Percentiles rank a stretch among this genome's conserved stretches.
These are phyloP conservation scores for Procambarus virginalis DNA, from an alignment of 1,140 invertebrate genomes.

Conservation along the genomic window DNA sequence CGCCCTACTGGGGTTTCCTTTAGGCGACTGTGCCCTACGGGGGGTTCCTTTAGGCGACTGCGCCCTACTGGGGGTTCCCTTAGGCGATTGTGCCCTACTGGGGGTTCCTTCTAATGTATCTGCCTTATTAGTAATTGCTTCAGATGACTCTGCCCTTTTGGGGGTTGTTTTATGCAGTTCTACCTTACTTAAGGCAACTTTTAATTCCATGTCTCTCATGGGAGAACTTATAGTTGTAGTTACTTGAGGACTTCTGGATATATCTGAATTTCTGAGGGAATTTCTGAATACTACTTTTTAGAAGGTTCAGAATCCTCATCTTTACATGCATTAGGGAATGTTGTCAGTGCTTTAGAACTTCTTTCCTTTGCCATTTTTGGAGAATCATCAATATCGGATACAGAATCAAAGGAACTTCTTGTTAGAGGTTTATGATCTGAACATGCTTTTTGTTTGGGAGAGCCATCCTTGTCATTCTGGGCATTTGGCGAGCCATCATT, in stretches of 20 bases:
- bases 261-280: not conserved
- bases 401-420: not conserved
- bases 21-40: not conserved
- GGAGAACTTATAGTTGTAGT: constrained; percentile 3
- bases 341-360: not conserved
- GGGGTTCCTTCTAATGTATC: not conserved
- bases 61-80: not conserved
- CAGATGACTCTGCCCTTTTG: not conserved
- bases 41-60: not conserved
- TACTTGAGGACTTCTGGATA: not conserved
- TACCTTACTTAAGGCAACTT: not conserved
- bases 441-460: not conserved
- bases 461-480: not conserved
- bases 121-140: not conserved
- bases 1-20: not conserved
- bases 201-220: not conserved
- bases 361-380: not conserved
- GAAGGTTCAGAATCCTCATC: not conserved
- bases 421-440: not conserved
- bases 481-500: not conserved
- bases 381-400: not conserved
- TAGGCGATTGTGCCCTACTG: not conserved
- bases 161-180: not conserved
- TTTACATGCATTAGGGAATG: not conserved
- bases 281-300: not conserved